Percentiles rank a stretch among this genome's conserved stretches.
These are phyloP conservation scores for Leptopilina boulardi DNA, from an alignment of 1,140 invertebrate species.

Conservation along the genomic window DNA sequence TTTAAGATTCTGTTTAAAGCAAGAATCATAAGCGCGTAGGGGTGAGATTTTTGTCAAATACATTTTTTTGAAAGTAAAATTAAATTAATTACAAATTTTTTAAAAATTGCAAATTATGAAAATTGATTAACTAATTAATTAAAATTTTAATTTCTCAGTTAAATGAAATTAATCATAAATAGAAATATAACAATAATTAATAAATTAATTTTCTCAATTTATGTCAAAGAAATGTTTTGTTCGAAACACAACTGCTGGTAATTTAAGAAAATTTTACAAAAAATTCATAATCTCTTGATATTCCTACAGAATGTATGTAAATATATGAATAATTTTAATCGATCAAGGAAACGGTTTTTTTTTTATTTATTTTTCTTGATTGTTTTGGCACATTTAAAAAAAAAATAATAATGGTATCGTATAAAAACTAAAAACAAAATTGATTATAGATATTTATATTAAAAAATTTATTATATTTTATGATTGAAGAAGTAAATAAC, in stretches of 20 bases:
- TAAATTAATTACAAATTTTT: constrained; percentile 21
- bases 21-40: constrained; percentile 4
- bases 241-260: constrained; percentile 47
- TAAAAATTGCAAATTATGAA: background rate
- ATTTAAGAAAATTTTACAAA: constrained; percentile 46
- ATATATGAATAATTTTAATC: constrained; percentile 38
- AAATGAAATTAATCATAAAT: too few species aligned
- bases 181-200: too few species aligned
- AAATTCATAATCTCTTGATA: constrained; percentile 60
- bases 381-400: too few species aligned
- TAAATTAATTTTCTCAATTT: background rate
- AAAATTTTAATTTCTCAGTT: too few species aligned
- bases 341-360: constrained; percentile 20
- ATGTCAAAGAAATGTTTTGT: constrained; percentile 21
- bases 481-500: too few species aligned
- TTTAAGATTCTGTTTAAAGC: constrained; percentile 33
- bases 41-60: background rate
- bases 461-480: too few species aligned
- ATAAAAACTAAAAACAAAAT: too few species aligned
- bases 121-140: background rate
- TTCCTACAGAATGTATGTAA: constrained; percentile 11
- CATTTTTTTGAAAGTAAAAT: background rate
- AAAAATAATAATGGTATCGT: too few species aligned
- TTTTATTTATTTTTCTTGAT: too few species aligned
- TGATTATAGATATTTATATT: too few species aligned